Conservation (phyloP, 2,113 vertebrate genomes). For the Synodontis membranacea region DNA sequence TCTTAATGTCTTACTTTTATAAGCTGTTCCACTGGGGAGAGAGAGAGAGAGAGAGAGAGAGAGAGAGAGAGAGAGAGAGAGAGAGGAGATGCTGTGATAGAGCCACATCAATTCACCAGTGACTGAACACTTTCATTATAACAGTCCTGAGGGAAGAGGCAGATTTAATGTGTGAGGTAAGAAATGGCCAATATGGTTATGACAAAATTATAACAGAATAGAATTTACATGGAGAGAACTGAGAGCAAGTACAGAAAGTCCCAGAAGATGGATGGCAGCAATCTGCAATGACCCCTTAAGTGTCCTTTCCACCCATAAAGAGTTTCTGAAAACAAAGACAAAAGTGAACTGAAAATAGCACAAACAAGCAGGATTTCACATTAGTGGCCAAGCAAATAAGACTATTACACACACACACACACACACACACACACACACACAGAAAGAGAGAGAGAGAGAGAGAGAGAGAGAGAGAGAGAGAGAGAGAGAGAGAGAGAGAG, state of each 20-base stretch:
- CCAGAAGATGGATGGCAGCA: conserved; percentile 27
- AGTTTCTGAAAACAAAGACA: conserved; percentile 15
- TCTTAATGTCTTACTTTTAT: conserved; percentile 30
- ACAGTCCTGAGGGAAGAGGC: not conserved
- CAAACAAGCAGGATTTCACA: conserved; percentile 37
- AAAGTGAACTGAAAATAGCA: conserved; percentile 20
- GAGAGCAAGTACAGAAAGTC: conserved; percentile 26
- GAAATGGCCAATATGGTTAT: conserved; percentile 12
- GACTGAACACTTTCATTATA: conserved; percentile 45
- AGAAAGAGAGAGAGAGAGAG: not conserved
- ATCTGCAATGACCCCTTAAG: conserved; percentile 1
- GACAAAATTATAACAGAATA: not conserved
- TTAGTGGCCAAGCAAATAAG: conserved; percentile 36
- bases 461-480: conserved; percentile 14
- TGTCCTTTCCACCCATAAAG: conserved; percentile 10
- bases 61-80: conserved; percentile 8
- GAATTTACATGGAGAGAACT: conserved; percentile 41
- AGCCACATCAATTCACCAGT: conserved; percentile 11
- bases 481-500: conserved; percentile 3
- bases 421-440: too few species aligned
- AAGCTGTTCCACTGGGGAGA: not conserved
- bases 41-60: not conserved
- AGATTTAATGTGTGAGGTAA: conserved; percentile 46
- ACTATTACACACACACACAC: conserved; percentile 18
- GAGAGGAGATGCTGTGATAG: not conserved